These are phyloP conservation scores for Scaptomyza flava DNA, from an alignment of 2,888 invertebrate species.

Conservation along the genomic window DNA sequence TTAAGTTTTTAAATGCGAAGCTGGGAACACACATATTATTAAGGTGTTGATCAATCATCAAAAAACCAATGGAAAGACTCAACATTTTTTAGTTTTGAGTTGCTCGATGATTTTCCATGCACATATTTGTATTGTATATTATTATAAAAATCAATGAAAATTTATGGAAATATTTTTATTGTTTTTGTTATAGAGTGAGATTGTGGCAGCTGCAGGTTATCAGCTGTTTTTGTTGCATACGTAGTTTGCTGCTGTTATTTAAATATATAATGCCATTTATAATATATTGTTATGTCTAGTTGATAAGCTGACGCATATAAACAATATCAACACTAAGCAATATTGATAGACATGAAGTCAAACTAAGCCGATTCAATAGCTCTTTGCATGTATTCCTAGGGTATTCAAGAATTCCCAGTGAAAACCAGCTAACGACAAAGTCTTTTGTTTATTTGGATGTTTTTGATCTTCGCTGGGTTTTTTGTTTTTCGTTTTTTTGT, in stretches of 20 bases:
- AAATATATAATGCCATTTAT: conserved; percentile 17
- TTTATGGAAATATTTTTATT: conserved; percentile 40
- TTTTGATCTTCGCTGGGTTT: neutral
- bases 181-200: conserved; percentile 27
- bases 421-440: conserved; percentile 3
- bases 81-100: conserved; percentile 20
- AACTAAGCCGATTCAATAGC: conserved; percentile 14
- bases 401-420: conserved; percentile 16
- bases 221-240: conserved; percentile 31
- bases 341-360: conserved; percentile 37
- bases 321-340: conserved; percentile 49
- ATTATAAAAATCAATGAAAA: conserved; percentile 40
- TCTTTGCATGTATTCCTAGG: conserved; percentile 16
- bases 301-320: conserved; percentile 62
- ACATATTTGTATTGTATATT: conserved; percentile 14
- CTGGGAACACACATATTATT: conserved; percentile 34
- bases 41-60: conserved; percentile 34
- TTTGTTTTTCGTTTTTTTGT: no score
- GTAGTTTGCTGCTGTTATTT: conserved; percentile 33
- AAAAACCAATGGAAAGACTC: conserved; percentile 44
- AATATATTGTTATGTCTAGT: conserved; percentile 51
- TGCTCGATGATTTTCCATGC: conserved; percentile 1
- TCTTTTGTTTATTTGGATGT: conserved; percentile 1
- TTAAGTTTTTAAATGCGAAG: conserved; percentile 14
- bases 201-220: conserved; percentile 65